Percentiles rank a stretch among this genome's conserved stretches.
Evolutionary conservation across 2,113 vertebrate species (phyloP).

Genomic region (Cyphomyrus discorhynchus): DNA sequence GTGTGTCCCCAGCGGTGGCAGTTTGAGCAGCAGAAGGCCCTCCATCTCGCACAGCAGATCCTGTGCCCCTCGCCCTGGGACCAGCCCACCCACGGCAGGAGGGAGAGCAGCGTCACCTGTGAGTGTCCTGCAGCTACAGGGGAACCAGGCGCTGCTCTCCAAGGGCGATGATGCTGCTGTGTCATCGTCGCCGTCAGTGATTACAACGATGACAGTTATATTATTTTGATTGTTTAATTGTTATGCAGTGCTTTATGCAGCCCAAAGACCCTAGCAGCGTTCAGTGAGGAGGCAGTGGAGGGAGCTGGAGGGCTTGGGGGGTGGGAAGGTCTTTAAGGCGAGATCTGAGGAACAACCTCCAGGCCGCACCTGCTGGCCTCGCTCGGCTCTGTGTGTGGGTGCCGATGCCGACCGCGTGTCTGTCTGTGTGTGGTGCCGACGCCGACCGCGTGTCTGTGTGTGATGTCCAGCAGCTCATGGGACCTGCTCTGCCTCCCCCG

Average conservation of each 20-base stretch:
- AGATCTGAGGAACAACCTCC: not conserved
- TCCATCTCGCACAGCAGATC: slow-evolving; percentile 56
- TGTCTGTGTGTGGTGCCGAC: not conserved
- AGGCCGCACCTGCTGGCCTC: not conserved
- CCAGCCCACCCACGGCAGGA: slow-evolving; percentile 19
- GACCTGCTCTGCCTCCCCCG: slow-evolving; percentile 39
- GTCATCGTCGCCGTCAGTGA: too few relatives aligned
- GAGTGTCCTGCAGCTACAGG: slow-evolving; percentile 20
- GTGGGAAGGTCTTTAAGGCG: too few relatives aligned
- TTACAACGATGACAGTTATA: too few relatives aligned
- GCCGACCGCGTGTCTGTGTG: too few relatives aligned
- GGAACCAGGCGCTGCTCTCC: too few relatives aligned
- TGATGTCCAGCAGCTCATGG: slow-evolving; percentile 20
- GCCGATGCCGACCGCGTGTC: too few relatives aligned
- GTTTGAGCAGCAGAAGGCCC: slow-evolving; percentile 61
- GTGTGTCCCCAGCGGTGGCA: slow-evolving; percentile 46
- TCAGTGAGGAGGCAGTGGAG: too few relatives aligned
- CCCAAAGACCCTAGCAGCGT: too few relatives aligned
- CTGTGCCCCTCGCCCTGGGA: slow-evolving; percentile 44
- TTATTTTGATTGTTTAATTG: too few relatives aligned
- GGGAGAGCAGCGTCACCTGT: slow-evolving; percentile 40
- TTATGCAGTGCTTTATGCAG: too few relatives aligned
- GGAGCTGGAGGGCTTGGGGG: too few relatives aligned
- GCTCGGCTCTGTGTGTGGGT: not conserved
- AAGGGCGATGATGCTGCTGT: too few relatives aligned